Base-by-base conservation (phyloP, 2,797 vertebrate genomes). In the Xerus rutilus region DNA sequence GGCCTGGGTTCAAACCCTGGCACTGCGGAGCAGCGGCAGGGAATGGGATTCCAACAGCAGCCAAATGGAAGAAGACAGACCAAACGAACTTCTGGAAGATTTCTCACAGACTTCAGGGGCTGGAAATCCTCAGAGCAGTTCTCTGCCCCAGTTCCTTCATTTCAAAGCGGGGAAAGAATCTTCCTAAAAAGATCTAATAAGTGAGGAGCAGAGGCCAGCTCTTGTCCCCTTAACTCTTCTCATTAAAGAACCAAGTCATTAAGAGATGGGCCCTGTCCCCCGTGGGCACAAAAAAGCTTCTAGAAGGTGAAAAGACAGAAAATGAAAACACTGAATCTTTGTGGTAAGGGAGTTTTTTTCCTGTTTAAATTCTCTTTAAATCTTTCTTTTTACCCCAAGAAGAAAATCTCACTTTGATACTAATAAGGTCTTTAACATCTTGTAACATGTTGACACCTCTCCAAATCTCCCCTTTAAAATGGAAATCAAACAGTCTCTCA, bases 221-320 rank as follows among this genome's bases (percentile, higher is more conserved):
- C 11, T 13, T 78, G 32, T 76, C 17, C 35, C 57, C 70, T 78
- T 43, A 67, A n/a, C n/a, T 32, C 35, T 96, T 76, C 45, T 86
- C 64, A 86, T 1, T 74, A 30, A 87, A 85, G 77, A 92, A 47
- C 54, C 5, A 47, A 69, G 62, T 90, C 52, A 7, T 49, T 28
- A 23, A 83, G 57, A 49, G 52, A 78, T 25, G n/a, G 14, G 23
- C 30, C 70, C n/a, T 28, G 35, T 5, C 87, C 47, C 65, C 47
- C 39, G 39, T 4, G 6, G 30, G 32, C 4, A 9, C 76, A 32
- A 82, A 86, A 86, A 88, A 88, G 21, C 7, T 92, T 95, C 91
- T 77, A 76, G 86, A 93, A 89, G 86, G 86, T 74, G 64, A 96
- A 73, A 59, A 91, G 57, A 77, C 6, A 35, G n/a, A 64, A 81